These are phyloP conservation scores for Oikopleura albicans DNA, from an alignment of 23 tunicate species.

Conservation along the genomic window DNA sequence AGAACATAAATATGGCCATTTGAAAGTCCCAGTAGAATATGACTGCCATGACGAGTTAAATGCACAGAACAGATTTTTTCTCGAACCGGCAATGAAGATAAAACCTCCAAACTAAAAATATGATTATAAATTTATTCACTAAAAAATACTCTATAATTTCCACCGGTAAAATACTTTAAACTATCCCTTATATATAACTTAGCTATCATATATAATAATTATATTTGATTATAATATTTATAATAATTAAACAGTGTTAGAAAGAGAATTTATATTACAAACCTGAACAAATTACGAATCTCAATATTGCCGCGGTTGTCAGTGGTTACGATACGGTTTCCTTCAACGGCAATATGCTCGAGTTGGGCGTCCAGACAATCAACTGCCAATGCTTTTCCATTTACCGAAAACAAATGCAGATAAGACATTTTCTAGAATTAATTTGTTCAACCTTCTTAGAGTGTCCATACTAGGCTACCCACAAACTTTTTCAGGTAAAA, in stretches of 20 bases:
- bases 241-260: too few relatives aligned
- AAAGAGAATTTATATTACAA: too few relatives aligned
- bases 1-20: neutral
- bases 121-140: neutral
- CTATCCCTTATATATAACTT: too few relatives aligned
- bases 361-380: slow-evolving; percentile 90
- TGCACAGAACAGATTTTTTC: neutral
- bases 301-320: slow-evolving; percentile 39
- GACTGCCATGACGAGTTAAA: neutral
- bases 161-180: too few relatives aligned
- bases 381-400: slow-evolving; percentile 72
- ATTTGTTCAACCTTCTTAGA: too few relatives aligned
- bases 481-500: too few relatives aligned
- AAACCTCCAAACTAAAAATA: neutral
- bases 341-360: slow-evolving; percentile 67
- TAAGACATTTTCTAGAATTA: slow-evolving; percentile 48
- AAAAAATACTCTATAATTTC: too few relatives aligned
- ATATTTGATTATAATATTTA: too few relatives aligned
- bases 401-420: slow-evolving; percentile 79
- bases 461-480: too few relatives aligned
- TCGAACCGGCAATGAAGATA: neutral
- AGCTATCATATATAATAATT: too few relatives aligned
- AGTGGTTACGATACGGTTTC: slow-evolving; percentile 68
- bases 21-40: neutral
- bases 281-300: slow-evolving; percentile 66